Percentiles rank a stretch among this genome's conserved stretches.
These are phyloP conservation scores for Diplodus puntazzo DNA, from an alignment of 2,797 vertebrate species.

Conservation along the genomic window DNA sequence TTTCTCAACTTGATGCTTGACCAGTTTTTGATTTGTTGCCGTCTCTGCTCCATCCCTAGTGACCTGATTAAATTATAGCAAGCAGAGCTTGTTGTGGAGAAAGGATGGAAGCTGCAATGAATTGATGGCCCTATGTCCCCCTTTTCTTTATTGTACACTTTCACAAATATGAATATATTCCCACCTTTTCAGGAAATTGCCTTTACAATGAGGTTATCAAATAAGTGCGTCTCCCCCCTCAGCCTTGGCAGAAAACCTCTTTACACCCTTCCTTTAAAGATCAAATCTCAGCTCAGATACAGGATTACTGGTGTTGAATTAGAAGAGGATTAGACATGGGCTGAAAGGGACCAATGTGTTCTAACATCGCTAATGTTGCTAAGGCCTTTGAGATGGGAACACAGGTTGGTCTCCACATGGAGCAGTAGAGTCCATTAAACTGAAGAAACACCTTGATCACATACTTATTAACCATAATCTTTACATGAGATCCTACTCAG, in stretches of 20 bases:
- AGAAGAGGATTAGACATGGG: conserved; percentile 32
- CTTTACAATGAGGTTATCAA: conserved; percentile 47
- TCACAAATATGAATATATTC: conserved; percentile 24
- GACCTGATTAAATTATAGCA: conserved; percentile 56
- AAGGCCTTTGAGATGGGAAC: conserved; percentile 22
- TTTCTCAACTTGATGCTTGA: conserved; percentile 38
- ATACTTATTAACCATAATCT: conserved; percentile 3
- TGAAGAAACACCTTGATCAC: neutral
- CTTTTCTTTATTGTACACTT: conserved; percentile 25
- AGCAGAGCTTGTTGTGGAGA: conserved; percentile 42
- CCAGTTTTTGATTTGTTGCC: conserved; percentile 36
- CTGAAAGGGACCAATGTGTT: neutral
- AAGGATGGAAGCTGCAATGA: conserved; percentile 37
- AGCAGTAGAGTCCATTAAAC: neutral
- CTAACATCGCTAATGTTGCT: neutral
- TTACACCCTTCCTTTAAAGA: conserved; percentile 35
- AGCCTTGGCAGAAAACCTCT: conserved; percentile 17
- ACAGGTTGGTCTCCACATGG: neutral
- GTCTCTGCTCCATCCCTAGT: conserved; percentile 31
- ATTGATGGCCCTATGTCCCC: conserved; percentile 21
- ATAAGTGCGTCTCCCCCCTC: conserved; percentile 17
- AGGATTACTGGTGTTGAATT: conserved; percentile 48
- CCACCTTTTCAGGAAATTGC: conserved; percentile 49
- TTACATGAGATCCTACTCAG: neutral
- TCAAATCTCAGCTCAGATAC: conserved; percentile 45